Percentiles rank a stretch among this genome's conserved stretches.
phyloP scores from a whole-genome alignment of 2,113 vertebrate species.

The Entosphenus tridentatus region DNA sequence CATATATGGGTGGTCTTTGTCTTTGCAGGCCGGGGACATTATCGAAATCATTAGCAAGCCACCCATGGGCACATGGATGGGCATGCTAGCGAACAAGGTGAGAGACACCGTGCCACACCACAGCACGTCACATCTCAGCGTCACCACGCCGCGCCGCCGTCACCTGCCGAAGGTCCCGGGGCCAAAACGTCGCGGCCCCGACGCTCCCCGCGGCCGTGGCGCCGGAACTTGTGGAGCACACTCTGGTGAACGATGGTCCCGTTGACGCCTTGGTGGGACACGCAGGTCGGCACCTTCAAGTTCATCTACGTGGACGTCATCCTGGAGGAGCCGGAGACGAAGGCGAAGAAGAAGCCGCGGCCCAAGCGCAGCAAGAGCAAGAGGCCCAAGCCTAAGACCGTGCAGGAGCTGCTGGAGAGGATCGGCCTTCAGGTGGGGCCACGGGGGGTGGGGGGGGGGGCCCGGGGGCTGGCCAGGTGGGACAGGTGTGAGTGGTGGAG shows the following conservation, averaged over 20 bases:
- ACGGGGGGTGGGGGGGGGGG: too few relatives aligned
- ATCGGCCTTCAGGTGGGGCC: slow-evolving; percentile 64
- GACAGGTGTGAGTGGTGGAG: neutral
- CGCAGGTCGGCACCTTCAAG: slow-evolving; percentile 71
- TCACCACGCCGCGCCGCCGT: too few relatives aligned
- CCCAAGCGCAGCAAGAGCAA: slow-evolving; percentile 52
- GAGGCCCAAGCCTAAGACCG: slow-evolving; percentile 62
- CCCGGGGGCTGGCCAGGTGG: too few relatives aligned
- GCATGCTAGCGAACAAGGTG: slow-evolving; percentile 68
- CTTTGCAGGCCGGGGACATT: slow-evolving; percentile 63
- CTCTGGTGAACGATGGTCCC: too few relatives aligned
- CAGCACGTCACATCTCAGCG: too few relatives aligned
- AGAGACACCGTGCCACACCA: too few relatives aligned
- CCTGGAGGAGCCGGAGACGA: slow-evolving; percentile 62
- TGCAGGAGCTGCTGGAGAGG: slow-evolving; percentile 80
- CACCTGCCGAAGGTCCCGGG: too few relatives aligned
- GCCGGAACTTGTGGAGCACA: too few relatives aligned
- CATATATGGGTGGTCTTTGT: neutral
- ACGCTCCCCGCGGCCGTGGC: too few relatives aligned
- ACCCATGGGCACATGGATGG: slow-evolving; percentile 99
- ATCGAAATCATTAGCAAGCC: slow-evolving; percentile 98
- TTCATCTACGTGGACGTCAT: slow-evolving; percentile 96
- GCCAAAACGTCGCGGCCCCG: too few relatives aligned
- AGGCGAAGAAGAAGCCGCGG: slow-evolving; percentile 47
- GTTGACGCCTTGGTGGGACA: too few relatives aligned